A percentile compares a stretch with the other conserved stretches of the same genome.
Conservation (phyloP, 2,113 vertebrate species). For the Salvator merianae region DNA sequence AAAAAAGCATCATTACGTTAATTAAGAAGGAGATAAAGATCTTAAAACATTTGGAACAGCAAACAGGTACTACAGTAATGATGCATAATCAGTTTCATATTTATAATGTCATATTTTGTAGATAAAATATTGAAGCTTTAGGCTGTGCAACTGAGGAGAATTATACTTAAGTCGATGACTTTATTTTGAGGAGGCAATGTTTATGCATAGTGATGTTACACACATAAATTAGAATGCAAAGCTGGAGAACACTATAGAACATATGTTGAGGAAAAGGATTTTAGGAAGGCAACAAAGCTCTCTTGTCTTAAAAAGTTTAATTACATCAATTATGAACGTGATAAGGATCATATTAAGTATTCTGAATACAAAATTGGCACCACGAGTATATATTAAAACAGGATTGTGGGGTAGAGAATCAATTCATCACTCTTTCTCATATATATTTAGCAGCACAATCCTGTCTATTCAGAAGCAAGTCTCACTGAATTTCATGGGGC, state of each 20-base stretch:
- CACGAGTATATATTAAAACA: not conserved
- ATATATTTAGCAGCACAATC: not conserved
- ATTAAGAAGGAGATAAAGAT: not conserved
- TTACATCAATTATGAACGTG: slow-evolving; percentile 2
- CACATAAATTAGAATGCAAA: slow-evolving; percentile 51
- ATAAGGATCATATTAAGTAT: slow-evolving; percentile 1
- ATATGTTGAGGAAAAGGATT: not conserved
- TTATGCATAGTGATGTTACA: slow-evolving; percentile 62
- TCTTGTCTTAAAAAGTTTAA: not conserved
- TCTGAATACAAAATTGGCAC: not conserved
- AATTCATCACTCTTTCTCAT: not conserved
- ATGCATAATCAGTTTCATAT: not conserved
- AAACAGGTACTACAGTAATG: not conserved
- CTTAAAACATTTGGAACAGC: not conserved
- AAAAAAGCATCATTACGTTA: not conserved
- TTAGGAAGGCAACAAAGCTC: not conserved
- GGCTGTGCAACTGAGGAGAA: not conserved
- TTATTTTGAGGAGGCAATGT: slow-evolving; percentile 61
- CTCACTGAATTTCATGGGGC: not conserved
- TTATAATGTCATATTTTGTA: not conserved
- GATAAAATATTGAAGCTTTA: not conserved
- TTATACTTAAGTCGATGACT: slow-evolving; percentile 40
- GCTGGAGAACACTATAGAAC: not conserved
- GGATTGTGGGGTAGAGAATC: not conserved
- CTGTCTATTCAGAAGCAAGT: not conserved